Base-by-base conservation (phyloP, 1,140 invertebrate genomes). In the Ruditapes philippinarum region DNA sequence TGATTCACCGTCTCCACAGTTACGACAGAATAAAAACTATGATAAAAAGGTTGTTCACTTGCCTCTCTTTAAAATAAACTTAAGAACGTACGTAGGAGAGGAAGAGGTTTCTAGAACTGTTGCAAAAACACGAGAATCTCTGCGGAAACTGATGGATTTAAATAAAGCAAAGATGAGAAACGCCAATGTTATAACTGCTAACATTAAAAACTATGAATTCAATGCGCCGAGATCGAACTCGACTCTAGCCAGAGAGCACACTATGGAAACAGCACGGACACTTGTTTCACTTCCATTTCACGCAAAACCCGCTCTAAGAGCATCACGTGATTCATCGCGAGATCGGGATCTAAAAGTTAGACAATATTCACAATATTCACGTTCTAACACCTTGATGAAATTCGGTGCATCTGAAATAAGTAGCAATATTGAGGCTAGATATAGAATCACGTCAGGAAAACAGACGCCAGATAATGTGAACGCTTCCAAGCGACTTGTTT, bases 41-140 rank as follows among this genome's bases (percentile, higher is more conserved):
- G 88, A 83, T 33, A 91, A 91, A 68, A 86, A 90, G 28, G 85
- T 91, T 22, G 78, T 92, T 0, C 85, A 91, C 40, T 68, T 92
- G 12, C 92, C 92, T 42, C 87, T 91, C 78, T 92, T 90, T 73
- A 74, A 82, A 78, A 88, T 92, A 31, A 91, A 92, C 60, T 73
- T 92, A 40, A 80, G 89, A 33, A 91, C 89, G 1, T 90, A 89
- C 40, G 65, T 76, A 7, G 89, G 74, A 0, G 86, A 91, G 45
- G 28, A 51, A n/a, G 87, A 90, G 33, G 89, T 91, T 28, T 70
- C 79, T 14, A 68, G 54, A 42, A 76, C 91, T 17, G 92, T 92
- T 12, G 91, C 90, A 33, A 91, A 74, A 4, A 91, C 92, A 0
- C 62, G 92, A 25, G 86, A 92, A 70, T 91, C 91, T 22, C 42